Evolutionary conservation across 2,797 vertebrate genomes (phyloP), one percentile per base, ranked within the genome.

Genomic region (Remorina albescens): DNA sequence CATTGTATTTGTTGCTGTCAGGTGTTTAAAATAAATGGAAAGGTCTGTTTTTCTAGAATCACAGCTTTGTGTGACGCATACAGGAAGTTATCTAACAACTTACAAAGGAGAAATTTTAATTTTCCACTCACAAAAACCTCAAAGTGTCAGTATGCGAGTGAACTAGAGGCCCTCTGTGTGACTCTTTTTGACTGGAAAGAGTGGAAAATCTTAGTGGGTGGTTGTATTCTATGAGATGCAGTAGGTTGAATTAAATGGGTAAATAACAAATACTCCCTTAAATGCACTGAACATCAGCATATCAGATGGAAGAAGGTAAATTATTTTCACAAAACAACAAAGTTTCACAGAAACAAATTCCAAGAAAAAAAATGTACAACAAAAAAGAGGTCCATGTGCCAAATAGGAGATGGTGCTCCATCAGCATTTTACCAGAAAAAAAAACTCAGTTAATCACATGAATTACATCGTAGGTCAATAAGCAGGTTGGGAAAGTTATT

Each of bases 111-210:
- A 36, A 58, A 55, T 34, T 36, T 53, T 0, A 3, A 60, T 50
- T 10, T 54, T 63, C 46, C 16, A 74, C 47, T 53, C 46, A 49
- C 23, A n/a, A 72, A 79, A 65, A 18, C 25, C 25, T 41, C 42
- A 32, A 64, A 67, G 83, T 50, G 51, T 77, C 70, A 72, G 19
- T 77, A 37, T 60, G 4, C 25, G 46, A n/a, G 18, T 41, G 32
- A 44, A 51, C 30, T 44, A 42, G 12, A 15, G 47, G 65, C 42
- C 15, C 47, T 75, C 32, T 34, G 30, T 18, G 2, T 36, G 9
- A 11, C 8, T 32, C 11, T 6, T 42, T 6, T 32, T 3, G 2
- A 46, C 18, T 34, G 23, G 9, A 58, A 67, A 39, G 62, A 32
- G 1, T 37, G 32, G 32, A 34, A 34, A 34, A 34, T 19, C 19